Conservation (phyloP, 2,888 invertebrate species). For the Rhorus exstirpatorius region DNA sequence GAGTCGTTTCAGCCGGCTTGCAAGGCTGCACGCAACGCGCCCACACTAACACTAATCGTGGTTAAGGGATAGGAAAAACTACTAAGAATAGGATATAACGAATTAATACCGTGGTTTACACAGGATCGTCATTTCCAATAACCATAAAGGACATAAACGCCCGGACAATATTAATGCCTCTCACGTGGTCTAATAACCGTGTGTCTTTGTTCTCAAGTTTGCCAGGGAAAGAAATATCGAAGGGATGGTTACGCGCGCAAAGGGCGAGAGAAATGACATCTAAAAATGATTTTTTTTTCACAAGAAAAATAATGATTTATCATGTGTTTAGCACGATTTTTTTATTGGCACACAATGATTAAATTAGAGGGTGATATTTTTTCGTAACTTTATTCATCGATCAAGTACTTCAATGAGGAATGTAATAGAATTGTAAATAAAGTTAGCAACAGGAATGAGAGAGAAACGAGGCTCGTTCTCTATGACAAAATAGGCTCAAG, state of each 20-base stretch:
- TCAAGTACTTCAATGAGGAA: not conserved
- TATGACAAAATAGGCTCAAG: constrained; percentile 12
- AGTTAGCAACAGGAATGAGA: not conserved
- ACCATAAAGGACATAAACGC: constrained; percentile 49
- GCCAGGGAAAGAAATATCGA: not conserved
- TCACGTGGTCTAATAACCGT: constrained; percentile 11
- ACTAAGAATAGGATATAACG: not conserved
- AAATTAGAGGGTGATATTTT: not conserved
- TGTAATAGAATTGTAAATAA: not conserved
- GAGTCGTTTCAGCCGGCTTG: constrained; percentile 58
- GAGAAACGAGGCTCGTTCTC: not conserved
- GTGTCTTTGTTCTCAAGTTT: not conserved
- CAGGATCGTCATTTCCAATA: constrained; percentile 59
- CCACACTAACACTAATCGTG: not conserved
- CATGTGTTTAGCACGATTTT: too few species aligned
- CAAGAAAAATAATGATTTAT: too few species aligned
- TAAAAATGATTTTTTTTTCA: too few species aligned
- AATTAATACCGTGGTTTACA: constrained; percentile 44
- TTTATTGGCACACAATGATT: too few species aligned
- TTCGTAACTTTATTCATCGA: not conserved
- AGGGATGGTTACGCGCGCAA: too few species aligned
- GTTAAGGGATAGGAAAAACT: constrained; percentile 1
- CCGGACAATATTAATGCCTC: constrained; percentile 22
- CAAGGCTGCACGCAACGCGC: constrained; percentile 5
- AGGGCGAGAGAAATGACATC: too few species aligned